phyloP scores from a whole-genome alignment of 1,140 invertebrate species.

The Cyclina sinensis region DNA sequence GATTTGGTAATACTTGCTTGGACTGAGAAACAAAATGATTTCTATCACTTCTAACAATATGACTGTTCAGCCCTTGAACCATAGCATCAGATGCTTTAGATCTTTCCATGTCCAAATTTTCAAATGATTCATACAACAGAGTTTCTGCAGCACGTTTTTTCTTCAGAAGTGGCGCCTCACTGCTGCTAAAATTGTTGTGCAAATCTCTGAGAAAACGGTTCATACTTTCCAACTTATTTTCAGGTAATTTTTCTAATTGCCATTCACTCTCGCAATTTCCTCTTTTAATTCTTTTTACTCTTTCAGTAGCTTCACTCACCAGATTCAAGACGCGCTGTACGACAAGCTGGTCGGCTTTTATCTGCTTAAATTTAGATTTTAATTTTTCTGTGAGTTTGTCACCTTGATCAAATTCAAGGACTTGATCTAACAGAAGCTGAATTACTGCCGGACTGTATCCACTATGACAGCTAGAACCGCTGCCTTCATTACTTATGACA shows the following conservation, averaged over 20 bases:
- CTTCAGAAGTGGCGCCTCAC: background rate
- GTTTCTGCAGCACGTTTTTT: background rate
- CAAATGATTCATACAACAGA: slow-evolving; percentile 23
- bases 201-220: slow-evolving; percentile 21
- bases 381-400: background rate
- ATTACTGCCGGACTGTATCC: slow-evolving; percentile 73
- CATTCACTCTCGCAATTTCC: background rate
- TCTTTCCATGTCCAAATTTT: slow-evolving; percentile 17
- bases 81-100: background rate
- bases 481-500: background rate
- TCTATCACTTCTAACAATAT: no score
- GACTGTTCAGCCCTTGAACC: no score
- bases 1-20: no score
- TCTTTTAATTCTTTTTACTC: background rate
- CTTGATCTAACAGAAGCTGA: slow-evolving; percentile 72
- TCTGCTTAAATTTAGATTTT: background rate
- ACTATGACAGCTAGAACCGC: background rate
- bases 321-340: background rate
- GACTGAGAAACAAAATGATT: no score
- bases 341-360: background rate
- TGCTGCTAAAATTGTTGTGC: no score
- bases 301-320: background rate
- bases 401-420: slow-evolving; percentile 50
- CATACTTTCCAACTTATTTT: slow-evolving; percentile 27
- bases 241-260: background rate